Evolutionary conservation across 2,797 vertebrate genomes (phyloP).

Genomic region (Ptychadena robeensis): DNA sequence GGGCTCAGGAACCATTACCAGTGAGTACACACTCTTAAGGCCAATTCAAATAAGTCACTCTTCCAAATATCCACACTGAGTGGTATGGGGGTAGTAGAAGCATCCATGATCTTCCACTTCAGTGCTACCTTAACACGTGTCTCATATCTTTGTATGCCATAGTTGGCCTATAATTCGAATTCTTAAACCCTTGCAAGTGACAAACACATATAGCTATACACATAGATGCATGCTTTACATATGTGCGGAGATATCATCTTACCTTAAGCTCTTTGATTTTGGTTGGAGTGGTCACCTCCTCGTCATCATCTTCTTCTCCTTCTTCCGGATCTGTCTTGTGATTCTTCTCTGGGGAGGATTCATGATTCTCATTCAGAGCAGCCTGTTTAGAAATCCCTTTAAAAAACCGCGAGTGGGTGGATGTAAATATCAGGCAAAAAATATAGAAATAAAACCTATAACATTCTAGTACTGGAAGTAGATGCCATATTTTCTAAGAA

Average conservation of each 20-base stretch:
- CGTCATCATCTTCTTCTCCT: conserved; percentile 67
- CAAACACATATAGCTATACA: neutral
- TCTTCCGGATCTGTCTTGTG: conserved; percentile 76
- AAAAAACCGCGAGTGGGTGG: neutral
- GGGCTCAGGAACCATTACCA: no score
- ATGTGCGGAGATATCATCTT: conserved; percentile 52
- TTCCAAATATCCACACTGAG: no score
- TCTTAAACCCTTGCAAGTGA: neutral
- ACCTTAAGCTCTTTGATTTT: conserved; percentile 96
- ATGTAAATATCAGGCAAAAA: neutral
- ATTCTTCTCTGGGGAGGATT: conserved; percentile 77
- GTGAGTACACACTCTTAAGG: no score
- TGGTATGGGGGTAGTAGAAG: no score
- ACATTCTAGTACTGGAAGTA: neutral
- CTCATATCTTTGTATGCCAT: no score
- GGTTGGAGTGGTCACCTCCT: conserved; percentile 84
- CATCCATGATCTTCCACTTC: no score
- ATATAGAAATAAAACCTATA: neutral
- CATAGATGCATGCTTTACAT: neutral
- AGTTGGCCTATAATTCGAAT: no score
- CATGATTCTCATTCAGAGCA: conserved; percentile 90
- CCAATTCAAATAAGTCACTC: no score
- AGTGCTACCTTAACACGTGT: no score
- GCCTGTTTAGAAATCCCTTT: conserved; percentile 91
- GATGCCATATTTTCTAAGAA: neutral